phyloP scores from a whole-genome alignment of 2,888 invertebrate genomes.

The Hydroisotoma schaefferi region DNA sequence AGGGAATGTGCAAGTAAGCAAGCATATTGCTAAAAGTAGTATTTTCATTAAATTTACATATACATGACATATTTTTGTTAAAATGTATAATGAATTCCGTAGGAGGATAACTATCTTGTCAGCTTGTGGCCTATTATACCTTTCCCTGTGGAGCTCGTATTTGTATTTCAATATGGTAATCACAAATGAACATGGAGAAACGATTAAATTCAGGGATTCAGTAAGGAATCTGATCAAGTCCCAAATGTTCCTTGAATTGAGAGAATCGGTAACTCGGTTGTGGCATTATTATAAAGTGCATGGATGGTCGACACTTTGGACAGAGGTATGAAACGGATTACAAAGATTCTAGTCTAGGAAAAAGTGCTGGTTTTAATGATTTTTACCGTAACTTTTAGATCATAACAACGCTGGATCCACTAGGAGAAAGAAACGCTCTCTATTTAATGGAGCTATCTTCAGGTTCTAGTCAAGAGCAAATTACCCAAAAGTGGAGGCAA shows the following conservation, averaged over 20 bases:
- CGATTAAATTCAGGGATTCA: conserved; percentile 82
- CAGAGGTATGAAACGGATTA: conserved; percentile 52
- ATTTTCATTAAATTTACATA: conserved; percentile 1
- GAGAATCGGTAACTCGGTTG: conserved; percentile 61
- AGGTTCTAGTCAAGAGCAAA: conserved; percentile 79
- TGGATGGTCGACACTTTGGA: conserved; percentile 85
- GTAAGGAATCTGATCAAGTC: conserved; percentile 84
- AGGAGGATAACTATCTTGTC: conserved; percentile 62
- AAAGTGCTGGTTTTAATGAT: neutral
- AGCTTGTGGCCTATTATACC: conserved; percentile 64
- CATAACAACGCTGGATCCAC: conserved; percentile 62
- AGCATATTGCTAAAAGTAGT: neutral
- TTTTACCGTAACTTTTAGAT: conserved; percentile 26
- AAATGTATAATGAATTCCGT: conserved; percentile 39
- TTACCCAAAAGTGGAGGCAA: conserved; percentile 74
- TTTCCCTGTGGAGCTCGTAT: conserved; percentile 71
- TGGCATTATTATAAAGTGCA: conserved; percentile 76
- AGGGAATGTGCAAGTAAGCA: conserved; percentile 50
- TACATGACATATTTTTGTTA: neutral
- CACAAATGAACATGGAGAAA: conserved; percentile 78
- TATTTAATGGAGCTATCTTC: conserved; percentile 71
- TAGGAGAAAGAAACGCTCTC: conserved; percentile 80
- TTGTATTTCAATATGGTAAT: conserved; percentile 84
- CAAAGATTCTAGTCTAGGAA: too few relatives aligned
- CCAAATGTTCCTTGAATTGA: conserved; percentile 76